Evolutionary conservation across 2,888 invertebrate species (phyloP), one percentile per base, ranked within the genome.

Genomic region (Acronicta leporina): DNA sequence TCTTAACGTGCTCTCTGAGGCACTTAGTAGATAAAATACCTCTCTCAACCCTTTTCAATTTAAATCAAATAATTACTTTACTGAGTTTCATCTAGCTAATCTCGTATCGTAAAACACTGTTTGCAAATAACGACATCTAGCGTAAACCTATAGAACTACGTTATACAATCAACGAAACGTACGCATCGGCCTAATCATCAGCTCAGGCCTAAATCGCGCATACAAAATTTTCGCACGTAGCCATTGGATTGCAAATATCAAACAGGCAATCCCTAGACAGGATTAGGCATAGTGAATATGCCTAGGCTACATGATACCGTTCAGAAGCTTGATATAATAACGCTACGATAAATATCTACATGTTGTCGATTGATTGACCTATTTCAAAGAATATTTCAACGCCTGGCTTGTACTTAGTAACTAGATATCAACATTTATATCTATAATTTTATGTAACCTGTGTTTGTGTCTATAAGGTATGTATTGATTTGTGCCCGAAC

Each of bases 231-330:
- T 51, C 50, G 14, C 70, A 70, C 62, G 67, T 73, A 61, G 8
- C 56, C 43, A 50, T 63, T 47, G 49, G 33, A 57, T 40, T 47
- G n/a, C 33, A 63, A 73, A 73, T 67, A 70, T 70, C 63, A 73
- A 70, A 63, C 45, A 67, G 53, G 50, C 41, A 63, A 25, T 42
- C 67, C 56, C 69, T 14, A 63, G 55, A 55, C 40, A 56, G 44
- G 40, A 20, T 46, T 54, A 61, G 49, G 42, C 59, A 63, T 46
- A 15, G 47, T 53, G 58, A 51, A 27, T 64, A 35, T 52, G 51
- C 62, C 42, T 63, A 42, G 44, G 27, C 35, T 14, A 64, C 16
- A 38, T 38, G 38, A n/a, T 38, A 38, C 6, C n/a, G 11, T 33
- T 38, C 13, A 38, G n/a, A 38, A n/a, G n/a, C 13, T 30, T 30